Evolutionary conservation across 2,113 vertebrate species (phyloP).

Genomic region (Dipodomys spectabilis): DNA sequence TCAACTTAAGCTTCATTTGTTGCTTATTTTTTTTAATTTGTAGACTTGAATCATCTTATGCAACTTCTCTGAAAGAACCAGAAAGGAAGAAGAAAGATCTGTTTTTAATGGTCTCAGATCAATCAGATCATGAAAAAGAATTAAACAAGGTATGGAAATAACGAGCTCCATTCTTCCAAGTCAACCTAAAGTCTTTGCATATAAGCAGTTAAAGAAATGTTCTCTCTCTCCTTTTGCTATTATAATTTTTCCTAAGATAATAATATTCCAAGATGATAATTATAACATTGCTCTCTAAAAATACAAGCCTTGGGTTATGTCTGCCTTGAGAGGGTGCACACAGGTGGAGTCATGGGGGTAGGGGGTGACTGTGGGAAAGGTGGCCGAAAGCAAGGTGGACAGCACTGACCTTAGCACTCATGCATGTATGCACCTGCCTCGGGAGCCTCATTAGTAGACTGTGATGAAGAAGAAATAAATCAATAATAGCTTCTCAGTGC

Average conservation of each 20-base stretch:
- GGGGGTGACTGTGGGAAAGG: background rate
- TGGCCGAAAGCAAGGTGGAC: background rate
- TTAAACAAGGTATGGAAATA: constrained; percentile 82
- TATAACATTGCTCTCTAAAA: background rate
- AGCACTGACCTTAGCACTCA: background rate
- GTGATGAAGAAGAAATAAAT: background rate
- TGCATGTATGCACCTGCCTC: background rate
- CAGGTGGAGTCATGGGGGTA: background rate
- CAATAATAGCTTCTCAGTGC: background rate
- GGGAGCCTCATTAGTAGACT: background rate
- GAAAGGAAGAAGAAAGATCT: constrained; percentile 81
- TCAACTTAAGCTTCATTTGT: constrained; percentile 35
- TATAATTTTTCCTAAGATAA: constrained; percentile 26
- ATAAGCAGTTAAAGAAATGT: background rate
- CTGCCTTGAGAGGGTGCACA: background rate
- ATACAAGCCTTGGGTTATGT: background rate
- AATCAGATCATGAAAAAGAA: constrained; percentile 76
- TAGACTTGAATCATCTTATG: constrained; percentile 77
- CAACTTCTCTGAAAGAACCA: constrained; percentile 76
- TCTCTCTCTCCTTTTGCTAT: background rate
- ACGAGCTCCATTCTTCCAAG: background rate
- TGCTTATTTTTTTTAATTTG: constrained; percentile 69
- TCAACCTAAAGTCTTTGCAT: background rate
- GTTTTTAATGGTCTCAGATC: constrained; percentile 64
- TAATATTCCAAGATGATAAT: background rate